Conservation (phyloP, 2,113 vertebrate species). For the Hypomesus transpacificus region DNA sequence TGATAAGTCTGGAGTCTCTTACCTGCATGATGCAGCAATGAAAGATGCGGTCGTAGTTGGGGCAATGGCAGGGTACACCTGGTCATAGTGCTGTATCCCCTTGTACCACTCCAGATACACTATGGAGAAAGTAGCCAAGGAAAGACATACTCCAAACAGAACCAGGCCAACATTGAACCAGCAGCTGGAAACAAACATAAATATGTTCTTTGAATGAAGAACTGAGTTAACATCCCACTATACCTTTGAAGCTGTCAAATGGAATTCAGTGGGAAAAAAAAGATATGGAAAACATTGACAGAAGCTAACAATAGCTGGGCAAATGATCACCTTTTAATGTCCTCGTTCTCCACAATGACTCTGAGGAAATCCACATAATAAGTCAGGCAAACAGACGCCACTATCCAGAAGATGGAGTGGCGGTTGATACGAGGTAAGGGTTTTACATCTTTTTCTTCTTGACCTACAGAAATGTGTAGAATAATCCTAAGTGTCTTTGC, state of each 20-base stretch:
- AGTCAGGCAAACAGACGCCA: conserved; percentile 81
- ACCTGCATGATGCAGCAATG: conserved; percentile 90
- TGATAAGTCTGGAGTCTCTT: conserved; percentile 40
- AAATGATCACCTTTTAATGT: conserved; percentile 74
- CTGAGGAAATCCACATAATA: conserved; percentile 89
- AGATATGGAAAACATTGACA: not conserved
- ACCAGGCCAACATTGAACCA: conserved; percentile 82
- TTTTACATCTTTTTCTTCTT: conserved; percentile 72
- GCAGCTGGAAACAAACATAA: conserved; percentile 66
- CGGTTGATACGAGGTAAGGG: conserved; percentile 83
- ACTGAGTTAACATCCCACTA: too few relatives aligned
- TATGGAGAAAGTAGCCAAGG: conserved; percentile 85
- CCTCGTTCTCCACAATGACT: conserved; percentile 75
- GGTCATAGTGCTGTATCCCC: conserved; percentile 87
- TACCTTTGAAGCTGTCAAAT: too few relatives aligned
- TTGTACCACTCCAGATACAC: conserved; percentile 90
- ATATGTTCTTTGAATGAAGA: not conserved
- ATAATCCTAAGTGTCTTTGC: not conserved
- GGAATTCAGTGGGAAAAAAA: not conserved
- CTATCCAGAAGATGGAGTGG: conserved; percentile 92
- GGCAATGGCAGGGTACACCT: conserved; percentile 81
- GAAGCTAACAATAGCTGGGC: too few relatives aligned
- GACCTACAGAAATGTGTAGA: conserved; percentile 64
- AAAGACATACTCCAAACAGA: conserved; percentile 76
- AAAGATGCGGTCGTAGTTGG: conserved; percentile 86